Evolutionary conservation across 2,888 invertebrate genomes (phyloP), one percentile per base, ranked within the genome.

Genomic region (Sclerodermus sp.): DNA sequence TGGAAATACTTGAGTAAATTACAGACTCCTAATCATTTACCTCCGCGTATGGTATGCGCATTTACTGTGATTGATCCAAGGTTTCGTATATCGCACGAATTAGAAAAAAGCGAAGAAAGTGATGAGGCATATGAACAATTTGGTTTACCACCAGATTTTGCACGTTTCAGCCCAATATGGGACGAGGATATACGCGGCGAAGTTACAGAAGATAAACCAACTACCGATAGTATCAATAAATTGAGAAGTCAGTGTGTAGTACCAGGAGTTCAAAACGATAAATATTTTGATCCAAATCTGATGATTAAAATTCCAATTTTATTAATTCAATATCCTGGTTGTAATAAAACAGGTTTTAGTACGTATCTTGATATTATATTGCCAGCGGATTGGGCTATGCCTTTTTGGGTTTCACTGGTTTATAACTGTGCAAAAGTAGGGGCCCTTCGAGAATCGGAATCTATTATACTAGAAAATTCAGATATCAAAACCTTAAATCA

Each of bases 321-420:
- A 31, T 73, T 95, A 12, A 81, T 95, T 56, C 93, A 92, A 70
- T 83, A 85, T 56, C 87, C 89, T 32, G 91, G 91, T n/a, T 83
- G 82, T 40, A 43, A 46, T 12, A 76, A 48, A 36, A 49, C 63
- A 51, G 72, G 71, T 72, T 60, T 42, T 17, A n/a, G n/a, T n/a
- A n/a, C n/a, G n/a, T n/a, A n/a, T n/a, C n/a, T 93, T 89, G 97
- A 97, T 76, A 71, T 97, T 6, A 86, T 97, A 51, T 67, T 90
- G 13, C 96, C 96, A 1, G 81, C 87, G 34, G 87, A 87, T 6
- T 96, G 95, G 87, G 89, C 89, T 1, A 85, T 92, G 81, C 82
- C 90, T 17, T 87, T 95, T 63, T 96, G 95, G 95, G 78, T 92
- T 46, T 85, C 90, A 14, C 83, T 96, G 18, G 83, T 88, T 57